Evolutionary conservation across 1,140 invertebrate genomes (phyloP), one percentile per base, ranked within the genome.

Genomic region (Himalopsyche phryganea): DNA sequence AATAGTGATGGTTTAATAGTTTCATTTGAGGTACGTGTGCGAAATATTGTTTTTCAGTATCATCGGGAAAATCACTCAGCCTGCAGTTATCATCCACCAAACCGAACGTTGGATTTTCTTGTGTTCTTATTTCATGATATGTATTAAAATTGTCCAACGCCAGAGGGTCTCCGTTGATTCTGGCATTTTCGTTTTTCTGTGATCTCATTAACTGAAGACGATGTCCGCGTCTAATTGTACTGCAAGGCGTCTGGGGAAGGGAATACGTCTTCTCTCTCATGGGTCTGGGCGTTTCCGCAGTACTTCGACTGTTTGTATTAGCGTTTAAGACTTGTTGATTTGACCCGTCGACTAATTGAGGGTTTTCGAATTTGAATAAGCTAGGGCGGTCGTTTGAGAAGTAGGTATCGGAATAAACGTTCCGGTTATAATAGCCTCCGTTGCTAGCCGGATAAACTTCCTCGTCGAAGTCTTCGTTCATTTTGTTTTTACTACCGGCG

Each of bases 351-450:
- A 73, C 77, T 66, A 80, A 78, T 0, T 50, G 38, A 14, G 45
- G 10, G 33, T 47, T 50, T 17, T 58, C 53, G n/a, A 63, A 63
- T 42, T 63, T 53, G 36, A 63, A 63, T 20, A 63, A 50, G 33
- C 49, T 58, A 11, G 61, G 28, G 10, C 56, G 49, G 35, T 56
- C 56, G 6, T 42, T 50, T 11, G 60, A 48, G 56, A 82, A 83
- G 64, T 82, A 83, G 64, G 81, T 82, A 65, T 83, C 81, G 15
- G 80, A 81, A 53, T 81, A 83, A 1, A 83, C 81, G 57, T 82
- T 83, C 57, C 81, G 66, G 66, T 83, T 82, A 65, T 82, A 83
- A 66, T 83, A 83, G 7, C 81, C 81, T 6, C 81, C 81, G 58
- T 83, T 83, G 23, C 74, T 78, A 6, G 81, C 75, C 14, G 81